These are phyloP conservation scores for Corythaeola cristata DNA, from an alignment of 2,113 vertebrate species.

Conservation along the genomic window DNA sequence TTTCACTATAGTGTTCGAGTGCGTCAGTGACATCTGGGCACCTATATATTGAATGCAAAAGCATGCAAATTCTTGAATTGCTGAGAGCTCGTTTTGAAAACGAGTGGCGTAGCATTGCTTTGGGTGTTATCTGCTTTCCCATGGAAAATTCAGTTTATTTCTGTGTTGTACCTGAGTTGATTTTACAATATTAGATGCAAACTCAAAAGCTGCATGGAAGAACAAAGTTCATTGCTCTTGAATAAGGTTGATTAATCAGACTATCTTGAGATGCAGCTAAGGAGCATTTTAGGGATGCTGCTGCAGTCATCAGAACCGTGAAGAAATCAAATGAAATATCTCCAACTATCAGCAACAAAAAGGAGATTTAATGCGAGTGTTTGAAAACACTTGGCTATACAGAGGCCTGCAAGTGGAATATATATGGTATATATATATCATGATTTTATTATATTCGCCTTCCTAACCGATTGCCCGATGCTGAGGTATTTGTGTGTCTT, in stretches of 20 bases:
- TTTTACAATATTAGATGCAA: background rate
- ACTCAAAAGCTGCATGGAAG: background rate
- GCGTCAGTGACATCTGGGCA: fast-evolving
- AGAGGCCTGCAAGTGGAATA: background rate
- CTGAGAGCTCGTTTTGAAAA: background rate
- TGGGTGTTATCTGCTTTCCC: background rate
- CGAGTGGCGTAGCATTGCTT: background rate
- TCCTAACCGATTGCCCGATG: background rate
- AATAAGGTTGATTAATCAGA: constrained; percentile 19
- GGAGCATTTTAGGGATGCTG: background rate
- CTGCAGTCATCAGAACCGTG: background rate
- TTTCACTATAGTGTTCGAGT: background rate
- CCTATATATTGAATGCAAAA: background rate
- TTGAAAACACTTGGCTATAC: background rate
- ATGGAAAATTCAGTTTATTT: background rate
- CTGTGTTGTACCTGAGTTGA: background rate
- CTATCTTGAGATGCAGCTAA: constrained; percentile 7
- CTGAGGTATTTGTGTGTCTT: background rate
- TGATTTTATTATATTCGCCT: background rate
- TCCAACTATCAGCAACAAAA: background rate
- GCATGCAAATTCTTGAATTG: background rate
- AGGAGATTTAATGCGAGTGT: background rate
- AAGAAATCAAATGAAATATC: background rate
- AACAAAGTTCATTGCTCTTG: background rate
- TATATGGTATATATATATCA: background rate